phyloP scores from a whole-genome alignment of 2,888 invertebrate species.

The Beris morrisii region DNA sequence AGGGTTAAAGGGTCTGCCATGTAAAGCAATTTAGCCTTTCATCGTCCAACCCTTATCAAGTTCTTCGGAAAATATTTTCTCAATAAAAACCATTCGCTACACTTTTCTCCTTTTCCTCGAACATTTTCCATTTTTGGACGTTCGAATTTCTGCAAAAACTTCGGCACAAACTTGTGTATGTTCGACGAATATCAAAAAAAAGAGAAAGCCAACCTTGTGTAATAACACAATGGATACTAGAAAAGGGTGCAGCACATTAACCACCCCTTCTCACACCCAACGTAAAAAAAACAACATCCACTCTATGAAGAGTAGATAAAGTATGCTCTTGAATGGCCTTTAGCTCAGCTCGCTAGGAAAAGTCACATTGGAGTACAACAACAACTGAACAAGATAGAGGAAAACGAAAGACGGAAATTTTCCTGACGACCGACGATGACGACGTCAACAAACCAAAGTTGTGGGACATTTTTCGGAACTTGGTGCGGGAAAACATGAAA shows the following conservation, averaged over 20 bases:
- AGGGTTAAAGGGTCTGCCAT: slow-evolving; percentile 16
- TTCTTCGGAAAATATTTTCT: slow-evolving; percentile 27
- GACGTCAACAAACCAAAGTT: slow-evolving; percentile 2
- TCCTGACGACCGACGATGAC: slow-evolving; percentile 19
- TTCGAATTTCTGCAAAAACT: no score
- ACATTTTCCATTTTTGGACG: not conserved
- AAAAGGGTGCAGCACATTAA: not conserved
- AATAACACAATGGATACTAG: not conserved
- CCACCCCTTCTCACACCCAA: not conserved
- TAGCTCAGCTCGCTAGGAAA: not conserved
- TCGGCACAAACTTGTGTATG: not conserved
- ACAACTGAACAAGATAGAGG: slow-evolving; percentile 6
- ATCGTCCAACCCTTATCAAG: slow-evolving; percentile 31
- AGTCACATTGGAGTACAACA: not conserved
- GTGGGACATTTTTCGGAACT: slow-evolving; percentile 1
- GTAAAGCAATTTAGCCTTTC: slow-evolving; percentile 30
- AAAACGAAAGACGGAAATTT: slow-evolving; percentile 15
- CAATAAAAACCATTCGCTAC: slow-evolving; percentile 29
- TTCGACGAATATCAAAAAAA: not conserved
- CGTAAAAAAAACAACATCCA: not conserved
- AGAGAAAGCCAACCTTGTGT: not conserved
- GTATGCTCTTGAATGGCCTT: not conserved
- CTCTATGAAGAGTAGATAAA: not conserved
- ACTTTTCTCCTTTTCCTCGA: slow-evolving; percentile 17
- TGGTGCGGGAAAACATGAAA: no score